A percentile compares a stretch with the other conserved stretches of the same genome.
Evolutionary conservation across 2,113 vertebrate species (phyloP).

Genomic region (Ornithorhynchus anatinus): DNA sequence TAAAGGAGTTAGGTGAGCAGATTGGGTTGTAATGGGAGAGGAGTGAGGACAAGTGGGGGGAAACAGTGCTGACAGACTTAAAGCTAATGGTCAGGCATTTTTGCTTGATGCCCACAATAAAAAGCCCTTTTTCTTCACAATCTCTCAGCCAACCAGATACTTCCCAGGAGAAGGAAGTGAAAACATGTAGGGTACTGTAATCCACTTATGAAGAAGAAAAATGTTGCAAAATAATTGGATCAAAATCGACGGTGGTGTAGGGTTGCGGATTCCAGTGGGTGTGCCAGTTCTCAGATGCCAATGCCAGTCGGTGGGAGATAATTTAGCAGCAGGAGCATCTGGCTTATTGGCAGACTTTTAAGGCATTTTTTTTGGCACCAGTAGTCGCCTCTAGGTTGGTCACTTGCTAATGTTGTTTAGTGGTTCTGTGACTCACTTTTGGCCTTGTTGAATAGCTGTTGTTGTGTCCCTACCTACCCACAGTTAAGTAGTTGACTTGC

Average conservation of each 20-base stretch:
- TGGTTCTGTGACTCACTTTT: constrained; percentile 22
- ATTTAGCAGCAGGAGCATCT: constrained; percentile 65
- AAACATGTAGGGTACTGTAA: constrained; percentile 4
- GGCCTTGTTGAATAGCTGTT: constrained; percentile 6
- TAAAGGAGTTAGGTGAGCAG: too few species aligned
- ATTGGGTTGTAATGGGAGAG: too few species aligned
- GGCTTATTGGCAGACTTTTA: constrained; percentile 58
- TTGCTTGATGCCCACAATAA: too few species aligned
- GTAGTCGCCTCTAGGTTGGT: constrained; percentile 39
- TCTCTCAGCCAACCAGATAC: background rate
- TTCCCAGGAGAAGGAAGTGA: constrained; percentile 26
- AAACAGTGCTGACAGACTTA: too few species aligned
- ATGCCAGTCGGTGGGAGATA: constrained; percentile 58
- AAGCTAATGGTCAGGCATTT: too few species aligned
- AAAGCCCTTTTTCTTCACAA: too few species aligned
- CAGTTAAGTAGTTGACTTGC: too few species aligned
- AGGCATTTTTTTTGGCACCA: constrained; percentile 45
- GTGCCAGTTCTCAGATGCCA: constrained; percentile 34
- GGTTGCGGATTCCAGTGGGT: constrained; percentile 24
- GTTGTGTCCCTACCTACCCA: too few species aligned
- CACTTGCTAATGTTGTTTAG: constrained; percentile 42
- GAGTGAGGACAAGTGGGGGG: too few species aligned
- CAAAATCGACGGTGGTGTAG: constrained; percentile 14
- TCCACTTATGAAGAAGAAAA: constrained; percentile 18
- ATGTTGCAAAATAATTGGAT: constrained; percentile 42